These are phyloP conservation scores for Euura lappo DNA, from an alignment of 1,140 invertebrate genomes.

Conservation along the genomic window DNA sequence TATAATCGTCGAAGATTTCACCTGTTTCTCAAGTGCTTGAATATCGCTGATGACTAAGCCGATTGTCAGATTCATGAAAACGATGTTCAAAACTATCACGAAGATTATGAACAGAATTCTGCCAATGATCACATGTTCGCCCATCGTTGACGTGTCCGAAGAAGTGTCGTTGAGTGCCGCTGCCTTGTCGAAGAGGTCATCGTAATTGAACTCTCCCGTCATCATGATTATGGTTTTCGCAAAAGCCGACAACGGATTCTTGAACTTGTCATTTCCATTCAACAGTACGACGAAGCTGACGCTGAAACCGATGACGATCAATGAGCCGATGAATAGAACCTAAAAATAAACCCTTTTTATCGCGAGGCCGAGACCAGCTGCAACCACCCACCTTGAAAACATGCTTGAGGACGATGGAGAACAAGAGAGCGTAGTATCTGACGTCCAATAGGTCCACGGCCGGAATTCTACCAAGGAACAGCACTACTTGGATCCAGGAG, in stretches of 20 bases:
- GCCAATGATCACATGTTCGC: constrained; percentile 41
- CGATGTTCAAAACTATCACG: constrained; percentile 67
- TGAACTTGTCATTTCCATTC: constrained; percentile 53
- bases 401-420: too few relatives aligned
- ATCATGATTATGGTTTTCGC: constrained; percentile 66
- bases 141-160: not conserved
- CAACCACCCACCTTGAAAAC: too few relatives aligned
- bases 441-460: constrained; percentile 28
- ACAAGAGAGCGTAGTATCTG: too few relatives aligned
- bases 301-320: constrained; percentile 63
- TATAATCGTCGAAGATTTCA: constrained; percentile 20
- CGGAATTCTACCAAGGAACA: constrained; percentile 61
- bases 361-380: too few relatives aligned
- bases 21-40: constrained; percentile 60
- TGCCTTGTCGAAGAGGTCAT: constrained; percentile 41
- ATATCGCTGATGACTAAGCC: constrained; percentile 72
- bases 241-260: constrained; percentile 53
- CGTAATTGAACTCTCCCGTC: constrained; percentile 67
- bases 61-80: constrained; percentile 69
- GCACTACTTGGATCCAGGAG: constrained; percentile 63
- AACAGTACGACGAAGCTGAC: constrained; percentile 64
- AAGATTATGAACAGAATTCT: constrained; percentile 67
- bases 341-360: too few relatives aligned
- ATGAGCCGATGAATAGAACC: constrained; percentile 43
- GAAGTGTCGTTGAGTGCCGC: not conserved